phyloP scores from a whole-genome alignment of 2,113 vertebrate genomes.

The Sialia sialis region DNA sequence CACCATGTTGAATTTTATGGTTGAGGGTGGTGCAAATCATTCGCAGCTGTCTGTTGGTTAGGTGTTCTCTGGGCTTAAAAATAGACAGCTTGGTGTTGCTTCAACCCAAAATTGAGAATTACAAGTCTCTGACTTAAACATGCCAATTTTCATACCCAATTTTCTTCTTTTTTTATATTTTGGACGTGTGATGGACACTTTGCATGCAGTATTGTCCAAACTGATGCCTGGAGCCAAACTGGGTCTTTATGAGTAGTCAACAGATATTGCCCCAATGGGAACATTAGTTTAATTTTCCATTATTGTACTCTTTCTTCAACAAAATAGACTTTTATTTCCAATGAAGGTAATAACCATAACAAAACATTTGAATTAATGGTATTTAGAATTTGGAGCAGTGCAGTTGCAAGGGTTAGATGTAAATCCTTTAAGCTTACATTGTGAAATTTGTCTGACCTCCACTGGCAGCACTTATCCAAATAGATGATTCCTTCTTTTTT shows the following conservation, averaged over 20 bases:
- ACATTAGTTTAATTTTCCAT: neutral
- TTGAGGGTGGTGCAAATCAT: constrained; percentile 48
- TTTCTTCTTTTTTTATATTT: constrained; percentile 11
- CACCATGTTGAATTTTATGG: constrained; percentile 46
- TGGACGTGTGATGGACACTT: neutral
- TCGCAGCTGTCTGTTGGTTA: constrained; percentile 47
- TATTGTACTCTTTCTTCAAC: neutral
- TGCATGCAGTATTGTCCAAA: neutral
- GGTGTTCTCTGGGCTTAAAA: constrained; percentile 3
- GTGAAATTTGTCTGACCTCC: neutral
- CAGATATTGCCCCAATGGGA: neutral
- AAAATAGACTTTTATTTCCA: neutral
- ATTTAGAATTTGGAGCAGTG: neutral
- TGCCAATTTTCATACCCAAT: constrained; percentile 21
- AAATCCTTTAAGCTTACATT: neutral
- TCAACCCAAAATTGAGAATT: neutral
- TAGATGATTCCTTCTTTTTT: neutral
- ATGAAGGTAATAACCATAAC: neutral
- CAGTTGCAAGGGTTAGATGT: neutral
- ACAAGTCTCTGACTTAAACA: neutral
- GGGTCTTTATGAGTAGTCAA: neutral
- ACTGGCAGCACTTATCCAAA: neutral
- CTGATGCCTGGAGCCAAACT: neutral
- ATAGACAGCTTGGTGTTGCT: neutral
- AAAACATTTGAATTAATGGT: neutral